Percentiles rank a stretch among this genome's conserved stretches.
phyloP scores from a whole-genome alignment of 2,113 vertebrate species.

The Halichoerus grypus region DNA sequence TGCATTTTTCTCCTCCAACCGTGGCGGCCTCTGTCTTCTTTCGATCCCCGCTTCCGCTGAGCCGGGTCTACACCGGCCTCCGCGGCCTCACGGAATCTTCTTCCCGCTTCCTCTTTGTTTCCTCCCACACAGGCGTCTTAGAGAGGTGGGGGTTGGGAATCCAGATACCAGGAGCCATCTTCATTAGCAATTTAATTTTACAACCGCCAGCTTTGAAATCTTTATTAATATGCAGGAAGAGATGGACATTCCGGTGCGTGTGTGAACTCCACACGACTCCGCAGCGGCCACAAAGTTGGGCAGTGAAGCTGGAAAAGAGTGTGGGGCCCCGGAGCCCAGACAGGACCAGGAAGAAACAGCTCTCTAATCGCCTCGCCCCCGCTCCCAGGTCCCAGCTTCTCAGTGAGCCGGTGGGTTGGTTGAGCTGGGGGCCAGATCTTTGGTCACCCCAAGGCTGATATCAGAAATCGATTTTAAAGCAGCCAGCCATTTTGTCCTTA shows the following conservation, averaged over 20 bases:
- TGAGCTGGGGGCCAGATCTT: not conserved
- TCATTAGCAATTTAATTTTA: slow-evolving; percentile 17
- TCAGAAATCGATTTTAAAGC: slow-evolving; percentile 21
- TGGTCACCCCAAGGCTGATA: not conserved
- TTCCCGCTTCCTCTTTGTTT: slow-evolving; percentile 52
- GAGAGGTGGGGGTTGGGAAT: not conserved
- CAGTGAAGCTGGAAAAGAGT: not conserved
- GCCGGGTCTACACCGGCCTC: not conserved
- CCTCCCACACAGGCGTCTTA: not conserved
- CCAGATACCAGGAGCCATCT: not conserved
- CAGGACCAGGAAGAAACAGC: not conserved
- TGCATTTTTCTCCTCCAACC: not conserved
- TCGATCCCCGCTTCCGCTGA: not conserved
- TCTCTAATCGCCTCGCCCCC: accelerated
- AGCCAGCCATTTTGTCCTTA: not conserved
- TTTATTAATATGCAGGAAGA: slow-evolving; percentile 29
- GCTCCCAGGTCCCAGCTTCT: not conserved
- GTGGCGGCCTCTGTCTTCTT: not conserved
- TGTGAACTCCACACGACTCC: slow-evolving; percentile 24
- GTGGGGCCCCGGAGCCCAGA: not conserved
- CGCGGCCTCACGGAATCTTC: not conserved
- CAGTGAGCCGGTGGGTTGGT: accelerated
- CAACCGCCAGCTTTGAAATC: slow-evolving; percentile 26
- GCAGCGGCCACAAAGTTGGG: not conserved
- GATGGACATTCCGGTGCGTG: not conserved